Evolutionary conservation across 2,113 vertebrate species (phyloP).

Genomic region (Sphaerodactylus townsendi): DNA sequence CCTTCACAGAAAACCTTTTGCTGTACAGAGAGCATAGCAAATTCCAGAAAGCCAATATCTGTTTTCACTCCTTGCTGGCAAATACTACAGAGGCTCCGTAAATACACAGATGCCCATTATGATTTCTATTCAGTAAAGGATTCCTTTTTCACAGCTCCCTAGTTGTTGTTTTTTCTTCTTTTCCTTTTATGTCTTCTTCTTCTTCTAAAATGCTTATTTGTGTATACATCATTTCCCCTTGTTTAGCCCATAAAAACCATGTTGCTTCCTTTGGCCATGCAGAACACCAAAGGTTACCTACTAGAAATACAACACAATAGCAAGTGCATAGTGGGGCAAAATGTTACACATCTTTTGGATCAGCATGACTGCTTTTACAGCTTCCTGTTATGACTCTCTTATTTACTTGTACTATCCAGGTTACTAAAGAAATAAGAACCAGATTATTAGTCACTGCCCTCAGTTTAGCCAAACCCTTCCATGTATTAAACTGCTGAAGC

Average conservation of each 20-base stretch:
- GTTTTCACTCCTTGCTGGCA: not conserved
- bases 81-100: not conserved
- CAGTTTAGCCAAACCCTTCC: slow-evolving; percentile 19
- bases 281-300: not conserved
- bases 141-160: not conserved
- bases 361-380: not conserved
- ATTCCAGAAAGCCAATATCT: not conserved
- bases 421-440: slow-evolving; percentile 7
- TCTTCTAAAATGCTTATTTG: not conserved
- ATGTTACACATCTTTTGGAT: not conserved
- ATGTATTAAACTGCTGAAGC: slow-evolving; percentile 12
- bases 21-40: not conserved
- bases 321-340: not conserved
- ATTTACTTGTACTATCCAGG: not conserved
- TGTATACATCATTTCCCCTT: not conserved
- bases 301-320: not conserved
- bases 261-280: not conserved
- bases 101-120: not conserved
- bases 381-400: not conserved
- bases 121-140: not conserved
- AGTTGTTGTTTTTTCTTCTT: too few relatives aligned
- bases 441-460: slow-evolving; percentile 17
- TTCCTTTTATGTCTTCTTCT: too few relatives aligned
- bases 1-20: not conserved
- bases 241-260: not conserved